Conservation (phyloP, 2,888 invertebrate genomes). For the Galerucella calmariensis region DNA sequence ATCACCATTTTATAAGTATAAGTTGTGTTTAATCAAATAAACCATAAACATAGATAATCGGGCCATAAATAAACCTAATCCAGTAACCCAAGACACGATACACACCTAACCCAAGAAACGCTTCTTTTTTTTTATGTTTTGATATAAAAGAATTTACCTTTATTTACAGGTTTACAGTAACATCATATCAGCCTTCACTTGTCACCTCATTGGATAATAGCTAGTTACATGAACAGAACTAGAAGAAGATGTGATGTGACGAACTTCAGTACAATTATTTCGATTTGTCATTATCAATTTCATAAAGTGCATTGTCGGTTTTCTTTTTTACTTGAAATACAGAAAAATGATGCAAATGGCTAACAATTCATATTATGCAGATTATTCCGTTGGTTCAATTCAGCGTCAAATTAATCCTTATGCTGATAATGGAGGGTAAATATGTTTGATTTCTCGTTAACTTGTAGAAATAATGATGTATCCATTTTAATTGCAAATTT, state of each 20-base stretch:
- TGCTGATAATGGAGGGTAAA: slow-evolving; percentile 82
- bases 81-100: no score
- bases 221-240: neutral
- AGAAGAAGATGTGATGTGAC: slow-evolving; percentile 12
- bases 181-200: no score
- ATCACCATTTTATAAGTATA: no score
- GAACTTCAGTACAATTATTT: slow-evolving; percentile 22
- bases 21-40: no score
- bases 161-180: no score
- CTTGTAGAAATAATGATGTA: no score
- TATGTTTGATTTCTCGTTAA: slow-evolving; percentile 31
- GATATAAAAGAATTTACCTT: no score
- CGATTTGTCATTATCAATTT: slow-evolving; percentile 32
- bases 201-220: no score
- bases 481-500: neutral
- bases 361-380: slow-evolving; percentile 54
- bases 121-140: no score
- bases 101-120: no score
- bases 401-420: slow-evolving; percentile 75
- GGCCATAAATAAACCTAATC: no score
- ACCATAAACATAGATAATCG: no score
- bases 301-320: neutral
- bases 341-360: slow-evolving; percentile 33
- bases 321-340: neutral
- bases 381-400: slow-evolving; percentile 59